Evolutionary conservation across 2,113 vertebrate genomes (phyloP).

Genomic region (Panthera uncia): DNA sequence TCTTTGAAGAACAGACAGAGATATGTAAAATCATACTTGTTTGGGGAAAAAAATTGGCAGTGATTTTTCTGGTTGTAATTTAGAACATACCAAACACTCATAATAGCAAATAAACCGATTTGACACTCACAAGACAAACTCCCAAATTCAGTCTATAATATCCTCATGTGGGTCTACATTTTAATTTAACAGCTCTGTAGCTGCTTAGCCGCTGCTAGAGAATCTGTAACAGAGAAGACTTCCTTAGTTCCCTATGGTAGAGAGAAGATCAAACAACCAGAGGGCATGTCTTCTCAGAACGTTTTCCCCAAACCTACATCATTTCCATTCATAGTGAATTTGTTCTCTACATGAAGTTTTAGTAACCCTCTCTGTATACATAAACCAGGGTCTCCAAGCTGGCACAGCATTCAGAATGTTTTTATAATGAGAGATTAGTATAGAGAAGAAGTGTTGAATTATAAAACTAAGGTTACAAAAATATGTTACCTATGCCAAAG

Average conservation of each 20-base stretch:
- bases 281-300: neutral
- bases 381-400: conserved; percentile 29
- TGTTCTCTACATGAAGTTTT: neutral
- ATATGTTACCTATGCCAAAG: conserved; percentile 57
- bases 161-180: neutral
- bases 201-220: neutral
- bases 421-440: conserved; percentile 50
- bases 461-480: conserved; percentile 68
- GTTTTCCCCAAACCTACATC: neutral
- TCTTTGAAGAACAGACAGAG: conserved; percentile 56
- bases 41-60: neutral
- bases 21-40: conserved; percentile 56
- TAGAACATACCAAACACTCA: conserved; percentile 56
- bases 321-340: conserved; percentile 15
- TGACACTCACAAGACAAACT: conserved; percentile 29
- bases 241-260: neutral
- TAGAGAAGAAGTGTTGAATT: conserved; percentile 69
- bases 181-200: neutral
- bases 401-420: conserved; percentile 39
- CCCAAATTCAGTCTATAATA: conserved; percentile 20
- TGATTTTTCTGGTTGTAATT: conserved; percentile 49
- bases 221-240: neutral
- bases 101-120: conserved; percentile 40
- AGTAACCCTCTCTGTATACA: neutral
- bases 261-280: neutral